Evolutionary conservation across 1,140 invertebrate species (phyloP), one percentile per base, ranked within the genome.

Genomic region (Laodelphax striatellus): DNA sequence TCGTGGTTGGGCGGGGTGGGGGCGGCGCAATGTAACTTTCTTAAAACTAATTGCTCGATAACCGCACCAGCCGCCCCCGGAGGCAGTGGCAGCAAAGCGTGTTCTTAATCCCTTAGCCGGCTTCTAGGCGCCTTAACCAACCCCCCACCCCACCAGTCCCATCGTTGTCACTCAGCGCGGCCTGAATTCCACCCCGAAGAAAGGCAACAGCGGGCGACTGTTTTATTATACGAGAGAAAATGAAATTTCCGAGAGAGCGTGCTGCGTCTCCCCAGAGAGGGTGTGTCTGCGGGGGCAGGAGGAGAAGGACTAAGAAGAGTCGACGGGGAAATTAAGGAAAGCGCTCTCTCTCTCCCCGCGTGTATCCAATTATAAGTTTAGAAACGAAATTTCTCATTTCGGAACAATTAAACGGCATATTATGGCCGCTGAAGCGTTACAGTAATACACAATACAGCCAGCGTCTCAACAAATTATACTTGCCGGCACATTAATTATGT

Each of bases 321-420:
- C n/a, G 21, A 52, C 31, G 57, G 57, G 53, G 55, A 55, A 59
- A 53, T 57, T 58, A 58, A 57, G 54, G 58, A 60, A 65, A 57
- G 57, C 58, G 41, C 22, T 34, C 24, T 38, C 10, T 38, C 34
- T 8, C 34, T 38, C 63, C n/a, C 34, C 38, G 21, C 44, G 53
- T 42, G 63, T 60, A 63, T 65, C 64, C 64, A 65, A 65, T 65
- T 65, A 65, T 65, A 65, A 65, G 57, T 65, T 65, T 65, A 62
- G 64, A 63, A 65, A 65, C 64, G 64, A 65, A 65, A 65, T 65
- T 65, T 65, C 64, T 65, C 64, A 65, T 65, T 65, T 65, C 64
- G 57, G 60, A 61, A 65, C 64, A 65, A 65, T 65, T 61, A 63
- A 63, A 59, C 59, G 59, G 62, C 58, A 63, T 63, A 63, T 63